Evolutionary conservation across 2,888 invertebrate species (phyloP), one percentile per base, ranked within the genome.

Genomic region (Lasioglossum vierecki): DNA sequence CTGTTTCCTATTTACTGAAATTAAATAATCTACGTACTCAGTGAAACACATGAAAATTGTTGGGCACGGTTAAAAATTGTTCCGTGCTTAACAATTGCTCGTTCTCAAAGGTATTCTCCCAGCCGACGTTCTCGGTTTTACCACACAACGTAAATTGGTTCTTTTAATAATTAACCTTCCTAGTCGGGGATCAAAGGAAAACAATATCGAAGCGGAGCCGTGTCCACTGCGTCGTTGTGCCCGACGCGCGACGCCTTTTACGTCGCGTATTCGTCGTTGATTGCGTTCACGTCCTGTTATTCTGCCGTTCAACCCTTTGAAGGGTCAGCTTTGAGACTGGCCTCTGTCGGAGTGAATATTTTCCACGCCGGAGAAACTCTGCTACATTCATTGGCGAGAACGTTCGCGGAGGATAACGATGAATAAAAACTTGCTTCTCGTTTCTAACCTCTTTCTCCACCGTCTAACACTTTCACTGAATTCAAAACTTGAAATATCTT

Each of bases 211-310:
- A 77, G 72, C 66, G 63, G 30, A 80, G 70, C 73, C 60, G 22
- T 41, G 82, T 86, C 79, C 77, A 78, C 75, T 72, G 79, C 63
- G 78, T 80, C 83, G 75, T 85, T 83, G 82, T 83, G 78, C 30
- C 66, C 72, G 83, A 78, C 76, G 78, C 30, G 60, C 72, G 83
- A 78, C 76, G 86, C 83, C 86, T 85, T 86, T 86, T 77, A 85
- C 74, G 75, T 35, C 57, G 73, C 77, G 74, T 85, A 85, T 83
- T 80, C 85, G 80, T 75, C 86, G 86, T 87, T 87, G 86, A 87
- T 87, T 85, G 83, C 80, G 86, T 87, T 78, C 86, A 80, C 86
- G 78, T 87, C 86, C 86, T 83, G 85, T 87, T 87, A 85, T 87
- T 85, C 86, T 78, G 71, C 83, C 79, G 83, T 82, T 71, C 83